Evolutionary conservation across 2,888 invertebrate species (phyloP), one percentile per base, ranked within the genome.

Genomic region (Trissoscelio sp.): DNA sequence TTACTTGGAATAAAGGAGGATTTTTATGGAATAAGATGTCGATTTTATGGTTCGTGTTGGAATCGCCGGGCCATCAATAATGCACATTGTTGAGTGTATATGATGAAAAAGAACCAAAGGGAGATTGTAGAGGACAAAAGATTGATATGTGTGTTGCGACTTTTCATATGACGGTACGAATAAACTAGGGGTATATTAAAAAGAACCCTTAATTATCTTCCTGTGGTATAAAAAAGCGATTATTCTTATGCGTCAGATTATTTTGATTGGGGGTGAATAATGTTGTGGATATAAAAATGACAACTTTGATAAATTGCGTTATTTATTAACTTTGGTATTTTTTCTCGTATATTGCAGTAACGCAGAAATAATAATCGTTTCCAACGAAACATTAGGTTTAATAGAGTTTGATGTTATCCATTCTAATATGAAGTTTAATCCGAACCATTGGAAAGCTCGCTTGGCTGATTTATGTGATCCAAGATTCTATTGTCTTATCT

Each of bases 361-460:
- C 24, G 39, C 12, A 7, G 42, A 67, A 53, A 67, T 53, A 53
- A 67, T 67, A 51, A 67, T 28, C 42, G 12, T 53, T 53, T 42
- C n/a, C 6, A 24, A n/a, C 51, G 51, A 46, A 48, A 66, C 51
- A 51, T 66, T 53, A 51, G 66, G 51, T 66, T 66, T 66, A 67
- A 67, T 67, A 53, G 34, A 67, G 66, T 42, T 66, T 39, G 53
- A 67, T 67, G 42, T n/a, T 39, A 67, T 48, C 42, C 28, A 44
- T 55, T 20, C 20, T 34, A 44, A 44, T 67, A 55, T 55, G 55
- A 67, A 67, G 44, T 55, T 67, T 44, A 67, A 67, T 44, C 44
- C 55, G 44, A 55, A 67, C 55, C 55, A 67, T 67, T 67, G 34
- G 31, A 44, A 31, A 67, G 55, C 55, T 31, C n/a, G 24, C 11